These are phyloP conservation scores for Pitangus sulphuratus DNA, from an alignment of 2,797 vertebrate species.

Conservation along the genomic window DNA sequence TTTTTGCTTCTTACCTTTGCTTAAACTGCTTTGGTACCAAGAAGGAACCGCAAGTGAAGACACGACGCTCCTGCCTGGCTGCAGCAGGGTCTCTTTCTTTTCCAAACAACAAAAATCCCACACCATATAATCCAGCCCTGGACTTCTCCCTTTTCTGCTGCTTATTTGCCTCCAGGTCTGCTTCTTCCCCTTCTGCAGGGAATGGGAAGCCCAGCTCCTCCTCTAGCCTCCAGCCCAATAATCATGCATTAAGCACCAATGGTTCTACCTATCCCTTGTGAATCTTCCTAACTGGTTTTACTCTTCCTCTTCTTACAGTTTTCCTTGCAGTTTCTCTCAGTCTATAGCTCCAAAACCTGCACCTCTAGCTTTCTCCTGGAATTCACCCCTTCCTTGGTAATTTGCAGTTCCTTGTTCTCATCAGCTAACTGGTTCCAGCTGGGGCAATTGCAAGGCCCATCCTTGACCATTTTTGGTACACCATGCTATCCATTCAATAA, in stretches of 20 bases:
- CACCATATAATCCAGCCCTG: not conserved
- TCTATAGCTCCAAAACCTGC: not conserved
- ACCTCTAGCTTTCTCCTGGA: not conserved
- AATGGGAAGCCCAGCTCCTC: not conserved
- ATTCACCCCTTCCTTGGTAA: not conserved
- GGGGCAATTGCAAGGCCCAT: not conserved
- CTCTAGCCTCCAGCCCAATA: not conserved
- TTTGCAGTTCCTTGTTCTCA: not conserved
- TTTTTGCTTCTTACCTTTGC: not conserved
- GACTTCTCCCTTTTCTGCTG: not conserved
- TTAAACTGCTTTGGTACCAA: not conserved
- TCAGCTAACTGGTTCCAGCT: not conserved
- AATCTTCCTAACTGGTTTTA: not conserved
- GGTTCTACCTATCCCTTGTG: not conserved
- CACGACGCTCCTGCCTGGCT: not conserved
- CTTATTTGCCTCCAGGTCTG: not conserved
- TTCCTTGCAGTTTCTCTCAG: not conserved
- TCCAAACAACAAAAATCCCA: not conserved
- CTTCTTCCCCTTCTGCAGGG: not conserved
- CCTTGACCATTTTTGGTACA: not conserved
- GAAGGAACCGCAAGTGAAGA: not conserved
- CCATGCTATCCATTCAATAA: rapidly evolving
- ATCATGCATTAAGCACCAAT: not conserved
- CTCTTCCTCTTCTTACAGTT: not conserved
- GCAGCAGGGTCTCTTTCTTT: not conserved